These are phyloP conservation scores for Platygyra sinensis DNA, from an alignment of 64 coral and sea anemone species.

Conservation along the genomic window DNA sequence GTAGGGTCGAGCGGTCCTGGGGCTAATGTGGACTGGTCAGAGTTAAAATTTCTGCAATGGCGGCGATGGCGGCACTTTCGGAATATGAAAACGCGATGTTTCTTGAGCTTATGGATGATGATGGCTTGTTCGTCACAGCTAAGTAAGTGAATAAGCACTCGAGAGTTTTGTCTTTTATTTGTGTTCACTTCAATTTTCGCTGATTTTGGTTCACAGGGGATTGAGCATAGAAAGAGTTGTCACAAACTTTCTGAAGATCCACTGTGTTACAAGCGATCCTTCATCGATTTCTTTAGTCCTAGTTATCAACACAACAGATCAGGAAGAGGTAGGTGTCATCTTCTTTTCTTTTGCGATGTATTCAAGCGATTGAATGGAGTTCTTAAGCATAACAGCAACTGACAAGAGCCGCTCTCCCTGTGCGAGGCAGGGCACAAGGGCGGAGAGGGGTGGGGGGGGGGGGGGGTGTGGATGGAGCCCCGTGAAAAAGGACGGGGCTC, in stretches of 20 bases:
- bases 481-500: too few species aligned
- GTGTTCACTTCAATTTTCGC: too few species aligned
- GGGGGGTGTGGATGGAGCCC: too few species aligned
- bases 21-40: not conserved
- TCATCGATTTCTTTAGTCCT: slow-evolving; percentile 63
- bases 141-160: slow-evolving; percentile 26
- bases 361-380: too few species aligned
- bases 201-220: slow-evolving; percentile 44
- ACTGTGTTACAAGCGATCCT: slow-evolving; percentile 69
- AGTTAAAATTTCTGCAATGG: not conserved
- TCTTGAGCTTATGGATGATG: slow-evolving; percentile 69
- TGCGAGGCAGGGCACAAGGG: too few species aligned
- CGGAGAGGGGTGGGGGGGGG: too few species aligned
- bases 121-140: slow-evolving; percentile 71
- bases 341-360: not conserved
- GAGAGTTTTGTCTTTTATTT: not conserved
- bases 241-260: slow-evolving; percentile 76
- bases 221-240: slow-evolving; percentile 47
- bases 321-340: slow-evolving; percentile 59
- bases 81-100: slow-evolving; percentile 80
- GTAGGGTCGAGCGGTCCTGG: not conserved
- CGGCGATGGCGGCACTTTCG: slow-evolving; percentile 75
- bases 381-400: too few species aligned
- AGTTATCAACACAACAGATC: slow-evolving; percentile 70
- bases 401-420: too few species aligned